Evolutionary conservation across 2,113 vertebrate species (phyloP), one percentile per base, ranked within the genome.

Genomic region (Illadopsis cleaveri): DNA sequence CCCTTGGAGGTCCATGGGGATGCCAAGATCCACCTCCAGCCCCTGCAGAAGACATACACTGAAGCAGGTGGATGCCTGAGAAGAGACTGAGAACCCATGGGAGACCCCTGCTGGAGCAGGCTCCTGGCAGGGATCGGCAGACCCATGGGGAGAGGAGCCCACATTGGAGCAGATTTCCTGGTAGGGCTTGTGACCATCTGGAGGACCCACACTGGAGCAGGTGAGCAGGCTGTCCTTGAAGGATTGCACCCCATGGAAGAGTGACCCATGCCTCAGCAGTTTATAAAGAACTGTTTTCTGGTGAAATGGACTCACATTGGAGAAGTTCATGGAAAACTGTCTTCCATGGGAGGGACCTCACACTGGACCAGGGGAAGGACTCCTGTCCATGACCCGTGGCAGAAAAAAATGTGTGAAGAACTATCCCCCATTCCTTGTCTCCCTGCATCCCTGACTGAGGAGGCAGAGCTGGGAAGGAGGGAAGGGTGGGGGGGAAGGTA

Each of bases 251-350:
- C 3, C 5, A 0, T 30, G 12, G 30, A 84, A 38, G 7, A 40
- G 3, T 21, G 51, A 42, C 5, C 15, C 31, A 23, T 0, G 1
- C 5, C 3, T 0, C 60, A 48, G 20, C 15, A 42, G 35, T 30
- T 12, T 75, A 3, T 25, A 16, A 10, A 64, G 57, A 54, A 25
- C 42, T 48, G 13, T 42, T 42, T 8, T 8, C 12, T 1, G 0
- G 0, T n/a, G 30, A 28, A 42, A 42, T 35, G 20, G 50, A 48
- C 14, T 66, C 12, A 48, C 19, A 6, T 2, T 75, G 42, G 15
- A 65, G 35, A 65, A 57, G 15, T 40, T 75, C 0, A 30, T 13
- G 5, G 20, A 75, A 27, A 56, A 11, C 19, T 47, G 15, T 64
- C 30, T 75, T 24, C 10, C 6, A 10, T 24, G 12, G 12, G 15